Conservation (phyloP, 2,113 vertebrate genomes). For the Suncus etruscus region DNA sequence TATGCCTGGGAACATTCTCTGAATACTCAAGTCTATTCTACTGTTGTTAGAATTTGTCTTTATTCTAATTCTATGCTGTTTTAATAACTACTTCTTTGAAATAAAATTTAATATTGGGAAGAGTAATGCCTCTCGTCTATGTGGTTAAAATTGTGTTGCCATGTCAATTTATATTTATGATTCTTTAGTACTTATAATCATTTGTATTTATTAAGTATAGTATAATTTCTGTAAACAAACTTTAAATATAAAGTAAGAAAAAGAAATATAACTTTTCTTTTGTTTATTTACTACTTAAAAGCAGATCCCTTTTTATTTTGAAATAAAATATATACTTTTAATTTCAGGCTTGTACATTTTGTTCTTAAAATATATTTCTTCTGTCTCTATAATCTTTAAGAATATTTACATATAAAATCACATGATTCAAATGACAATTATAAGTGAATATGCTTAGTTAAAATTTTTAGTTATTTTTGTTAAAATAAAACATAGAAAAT, state of each 20-base stretch:
- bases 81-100: too few relatives aligned
- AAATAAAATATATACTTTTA: not conserved
- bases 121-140: too few relatives aligned
- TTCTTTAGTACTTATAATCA: not conserved
- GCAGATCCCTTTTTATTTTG: conserved; percentile 7
- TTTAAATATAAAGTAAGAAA: not conserved
- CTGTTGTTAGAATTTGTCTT: too few relatives aligned
- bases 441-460: not conserved
- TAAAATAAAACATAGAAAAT: not conserved
- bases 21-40: too few relatives aligned
- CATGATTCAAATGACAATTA: too few relatives aligned
- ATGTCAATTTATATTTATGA: not conserved
- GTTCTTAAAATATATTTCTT: not conserved
- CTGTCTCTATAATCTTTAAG: not conserved
- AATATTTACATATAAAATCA: not conserved
- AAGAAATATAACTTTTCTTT: not conserved
- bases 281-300: not conserved
- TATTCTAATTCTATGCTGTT: too few relatives aligned
- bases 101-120: too few relatives aligned
- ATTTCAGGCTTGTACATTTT: not conserved
- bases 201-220: not conserved
- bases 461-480: too few relatives aligned
- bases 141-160: too few relatives aligned
- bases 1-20: too few relatives aligned
- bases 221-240: not conserved